Conservation (phyloP, 2,113 vertebrate species). For the Lepisosteus osseus region DNA sequence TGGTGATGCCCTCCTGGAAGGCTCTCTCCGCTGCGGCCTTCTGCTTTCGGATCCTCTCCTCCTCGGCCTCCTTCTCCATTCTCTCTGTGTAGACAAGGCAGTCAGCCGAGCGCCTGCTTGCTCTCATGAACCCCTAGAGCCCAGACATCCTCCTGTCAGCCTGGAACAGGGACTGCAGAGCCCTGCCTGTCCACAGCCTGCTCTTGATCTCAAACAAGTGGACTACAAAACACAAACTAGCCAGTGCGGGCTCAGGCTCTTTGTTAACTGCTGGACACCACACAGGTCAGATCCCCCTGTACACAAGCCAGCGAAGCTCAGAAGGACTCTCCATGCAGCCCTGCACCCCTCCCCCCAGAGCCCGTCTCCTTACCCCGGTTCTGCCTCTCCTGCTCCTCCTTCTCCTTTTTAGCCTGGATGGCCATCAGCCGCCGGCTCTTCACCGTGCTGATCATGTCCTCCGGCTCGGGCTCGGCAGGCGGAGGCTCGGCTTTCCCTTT, state of each 20-base stretch:
- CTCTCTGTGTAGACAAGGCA: constrained; percentile 64
- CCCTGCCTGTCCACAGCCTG: too few species aligned
- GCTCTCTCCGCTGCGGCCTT: constrained; percentile 81
- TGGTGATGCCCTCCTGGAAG: constrained; percentile 90
- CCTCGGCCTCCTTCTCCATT: constrained; percentile 88
- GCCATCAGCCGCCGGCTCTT: constrained; percentile 87
- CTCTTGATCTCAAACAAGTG: too few species aligned
- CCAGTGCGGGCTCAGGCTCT: neutral
- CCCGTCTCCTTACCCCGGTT: constrained; percentile 75
- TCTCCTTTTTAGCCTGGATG: constrained; percentile 91
- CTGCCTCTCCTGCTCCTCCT: constrained; percentile 84
- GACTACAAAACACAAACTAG: neutral
- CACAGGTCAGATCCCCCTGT: too few species aligned
- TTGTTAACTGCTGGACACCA: too few species aligned
- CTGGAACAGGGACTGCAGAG: too few species aligned
- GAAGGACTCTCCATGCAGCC: too few species aligned
- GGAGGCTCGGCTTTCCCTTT: constrained; percentile 52
- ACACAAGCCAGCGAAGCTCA: too few species aligned
- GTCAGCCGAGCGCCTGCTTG: neutral
- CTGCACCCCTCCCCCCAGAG: neutral
- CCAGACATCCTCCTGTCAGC: neutral
- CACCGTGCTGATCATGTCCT: constrained; percentile 92
- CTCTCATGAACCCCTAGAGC: neutral
- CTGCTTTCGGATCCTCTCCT: constrained; percentile 83
- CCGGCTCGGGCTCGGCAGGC: constrained; percentile 57